Conservation (phyloP, 2,797 vertebrate species). For the Cuniculus paca region DNA sequence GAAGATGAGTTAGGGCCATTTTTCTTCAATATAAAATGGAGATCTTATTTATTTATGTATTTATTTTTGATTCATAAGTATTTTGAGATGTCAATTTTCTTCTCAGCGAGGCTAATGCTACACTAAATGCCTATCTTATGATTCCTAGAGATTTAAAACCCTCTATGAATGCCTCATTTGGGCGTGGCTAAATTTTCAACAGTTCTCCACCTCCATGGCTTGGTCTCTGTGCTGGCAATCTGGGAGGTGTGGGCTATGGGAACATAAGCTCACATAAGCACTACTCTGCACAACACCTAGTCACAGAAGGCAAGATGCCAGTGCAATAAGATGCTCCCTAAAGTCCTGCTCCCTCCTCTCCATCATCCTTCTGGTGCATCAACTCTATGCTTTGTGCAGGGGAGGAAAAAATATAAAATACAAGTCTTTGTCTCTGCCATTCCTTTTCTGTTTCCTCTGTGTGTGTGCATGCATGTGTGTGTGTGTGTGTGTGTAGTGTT, state of each 20-base stretch:
- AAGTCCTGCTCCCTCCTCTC: neutral
- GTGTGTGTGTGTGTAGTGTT: neutral
- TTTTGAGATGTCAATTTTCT: neutral
- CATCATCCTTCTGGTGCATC: neutral
- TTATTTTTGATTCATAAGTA: slow-evolving; percentile 16
- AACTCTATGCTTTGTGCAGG: neutral
- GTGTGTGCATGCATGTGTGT: neutral
- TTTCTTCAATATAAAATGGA: neutral
- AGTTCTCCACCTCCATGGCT: neutral
- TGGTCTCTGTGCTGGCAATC: neutral
- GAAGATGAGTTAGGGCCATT: neutral
- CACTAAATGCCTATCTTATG: neutral
- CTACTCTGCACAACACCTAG: neutral
- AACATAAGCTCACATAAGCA: neutral
- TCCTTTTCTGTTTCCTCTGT: neutral
- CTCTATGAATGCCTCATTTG: neutral
- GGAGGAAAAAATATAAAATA: neutral
- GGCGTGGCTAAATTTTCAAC: neutral
- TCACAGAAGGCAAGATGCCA: neutral
- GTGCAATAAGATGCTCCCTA: neutral
- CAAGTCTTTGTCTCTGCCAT: neutral
- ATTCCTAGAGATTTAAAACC: too few relatives aligned
- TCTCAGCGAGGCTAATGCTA: slow-evolving; percentile 1
- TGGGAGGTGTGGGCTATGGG: neutral
- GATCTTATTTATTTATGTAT: too few relatives aligned